A percentile compares a stretch with the other conserved stretches of the same genome.
These are phyloP conservation scores for Catostomus latipinnis DNA, from an alignment of 2,797 vertebrate genomes.

Conservation along the genomic window DNA sequence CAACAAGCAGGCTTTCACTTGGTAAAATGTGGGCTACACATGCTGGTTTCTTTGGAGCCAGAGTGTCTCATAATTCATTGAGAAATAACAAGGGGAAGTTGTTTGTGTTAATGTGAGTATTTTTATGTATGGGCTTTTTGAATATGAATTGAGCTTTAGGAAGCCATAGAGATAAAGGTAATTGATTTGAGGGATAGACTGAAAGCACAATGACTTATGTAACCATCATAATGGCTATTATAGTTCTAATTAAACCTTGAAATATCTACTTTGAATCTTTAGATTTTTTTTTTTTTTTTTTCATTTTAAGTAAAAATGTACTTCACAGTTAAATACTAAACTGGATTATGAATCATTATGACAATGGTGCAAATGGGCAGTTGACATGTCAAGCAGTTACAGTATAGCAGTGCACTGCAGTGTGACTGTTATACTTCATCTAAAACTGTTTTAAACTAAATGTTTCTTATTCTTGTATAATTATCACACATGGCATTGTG, in stretches of 20 bases:
- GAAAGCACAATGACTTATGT: neutral
- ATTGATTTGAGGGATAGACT: conserved; percentile 14
- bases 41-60: conserved; percentile 67
- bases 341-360: neutral
- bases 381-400: too few relatives aligned
- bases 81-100: conserved; percentile 42
- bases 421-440: too few relatives aligned
- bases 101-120: conserved; percentile 43
- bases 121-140: conserved; percentile 45
- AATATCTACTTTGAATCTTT: neutral
- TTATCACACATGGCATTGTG: too few relatives aligned
- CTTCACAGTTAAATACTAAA: neutral
- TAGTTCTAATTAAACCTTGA: neutral
- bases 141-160: conserved; percentile 28
- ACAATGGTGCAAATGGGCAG: neutral
- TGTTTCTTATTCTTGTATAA: too few relatives aligned
- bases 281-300: too few relatives aligned
- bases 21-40: conserved; percentile 63
- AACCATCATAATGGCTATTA: conserved; percentile 1
- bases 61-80: conserved; percentile 73
- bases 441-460: too few relatives aligned
- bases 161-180: conserved; percentile 11
- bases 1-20: conserved; percentile 68
- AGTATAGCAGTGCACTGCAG: too few relatives aligned
- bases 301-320: too few relatives aligned